Conservation (phyloP, 1,140 invertebrate genomes). For the Nephila pilipes region DNA sequence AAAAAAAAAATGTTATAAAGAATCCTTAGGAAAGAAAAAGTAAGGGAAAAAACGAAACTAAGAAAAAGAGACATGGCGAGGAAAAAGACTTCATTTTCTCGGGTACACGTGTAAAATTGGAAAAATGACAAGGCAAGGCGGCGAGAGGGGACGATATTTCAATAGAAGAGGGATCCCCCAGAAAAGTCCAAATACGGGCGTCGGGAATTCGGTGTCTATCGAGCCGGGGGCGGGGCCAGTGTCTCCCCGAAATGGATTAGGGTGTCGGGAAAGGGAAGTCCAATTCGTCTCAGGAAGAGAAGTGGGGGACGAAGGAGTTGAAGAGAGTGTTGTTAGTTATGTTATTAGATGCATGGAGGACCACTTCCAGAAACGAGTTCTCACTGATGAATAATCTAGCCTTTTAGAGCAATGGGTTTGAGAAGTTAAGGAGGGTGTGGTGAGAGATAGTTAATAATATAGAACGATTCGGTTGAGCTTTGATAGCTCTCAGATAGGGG, state of each 20-base stretch:
- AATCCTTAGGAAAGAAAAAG: background rate
- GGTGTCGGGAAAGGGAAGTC: conserved; percentile 37
- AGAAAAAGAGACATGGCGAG: background rate
- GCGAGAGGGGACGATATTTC: conserved; percentile 58
- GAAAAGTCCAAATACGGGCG: conserved; percentile 62
- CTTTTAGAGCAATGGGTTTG: background rate
- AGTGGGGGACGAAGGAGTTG: background rate
- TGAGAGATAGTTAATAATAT: background rate
- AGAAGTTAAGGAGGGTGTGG: background rate
- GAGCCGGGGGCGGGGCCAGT: conserved; percentile 52
- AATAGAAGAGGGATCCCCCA: conserved; percentile 42
- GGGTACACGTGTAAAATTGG: conserved; percentile 73
- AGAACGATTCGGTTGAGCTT: no score
- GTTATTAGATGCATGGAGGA: background rate
- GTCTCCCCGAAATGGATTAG: conserved; percentile 52
- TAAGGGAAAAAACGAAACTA: background rate
- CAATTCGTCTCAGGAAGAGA: conserved; percentile 13
- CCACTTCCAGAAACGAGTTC: background rate
- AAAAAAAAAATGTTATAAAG: background rate
- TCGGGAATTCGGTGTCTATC: conserved; percentile 60
- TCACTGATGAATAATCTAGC: background rate
- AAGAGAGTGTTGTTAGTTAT: conserved; percentile 7
- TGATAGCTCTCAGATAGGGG: no score
- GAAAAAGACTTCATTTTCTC: conserved; percentile 23
- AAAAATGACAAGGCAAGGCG: conserved; percentile 51